Conservation (phyloP, 92 coral and sea anemone genomes). For the Diadumene lineata region DNA sequence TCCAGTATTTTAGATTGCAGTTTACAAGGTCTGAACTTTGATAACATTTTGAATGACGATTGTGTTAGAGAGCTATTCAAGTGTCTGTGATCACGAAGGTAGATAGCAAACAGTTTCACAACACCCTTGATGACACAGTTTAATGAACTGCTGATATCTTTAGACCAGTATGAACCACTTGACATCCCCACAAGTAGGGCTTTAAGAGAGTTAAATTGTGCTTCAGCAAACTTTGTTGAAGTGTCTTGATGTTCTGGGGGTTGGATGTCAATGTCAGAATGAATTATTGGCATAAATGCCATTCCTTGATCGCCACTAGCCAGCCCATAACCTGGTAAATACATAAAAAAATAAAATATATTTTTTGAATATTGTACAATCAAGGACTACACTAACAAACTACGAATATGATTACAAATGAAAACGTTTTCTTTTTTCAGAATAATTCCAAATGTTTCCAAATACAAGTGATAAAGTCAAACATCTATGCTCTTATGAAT, state of each 20-base stretch:
- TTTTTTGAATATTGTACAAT: background rate
- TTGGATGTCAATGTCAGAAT: constrained; percentile 33
- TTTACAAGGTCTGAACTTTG: constrained; percentile 16
- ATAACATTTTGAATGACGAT: constrained; percentile 24
- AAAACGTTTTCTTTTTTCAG: too few relatives aligned
- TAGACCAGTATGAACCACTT: constrained; percentile 80
- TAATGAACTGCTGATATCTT: constrained; percentile 54
- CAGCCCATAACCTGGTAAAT: constrained; percentile 67
- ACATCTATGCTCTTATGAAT: too few relatives aligned
- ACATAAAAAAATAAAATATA: too few relatives aligned
- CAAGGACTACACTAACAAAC: background rate
- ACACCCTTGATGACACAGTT: constrained; percentile 55
- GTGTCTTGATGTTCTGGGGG: constrained; percentile 49
- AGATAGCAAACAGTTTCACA: constrained; percentile 57
- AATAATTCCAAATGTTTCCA: too few relatives aligned
- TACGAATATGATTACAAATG: background rate
- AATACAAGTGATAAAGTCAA: too few relatives aligned
- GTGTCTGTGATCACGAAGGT: constrained; percentile 35
- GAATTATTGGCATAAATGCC: constrained; percentile 55
- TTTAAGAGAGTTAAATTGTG: constrained; percentile 66
- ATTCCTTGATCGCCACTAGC: constrained; percentile 86
- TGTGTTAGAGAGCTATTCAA: constrained; percentile 5
- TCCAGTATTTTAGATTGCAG: constrained; percentile 27
- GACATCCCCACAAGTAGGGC: constrained; percentile 82
- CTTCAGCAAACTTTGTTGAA: constrained; percentile 50